Percentiles rank a stretch among this genome's conserved stretches.
These are phyloP conservation scores for Rhinoderma darwinii DNA, from an alignment of 2,113 vertebrate genomes.

Conservation along the genomic window DNA sequence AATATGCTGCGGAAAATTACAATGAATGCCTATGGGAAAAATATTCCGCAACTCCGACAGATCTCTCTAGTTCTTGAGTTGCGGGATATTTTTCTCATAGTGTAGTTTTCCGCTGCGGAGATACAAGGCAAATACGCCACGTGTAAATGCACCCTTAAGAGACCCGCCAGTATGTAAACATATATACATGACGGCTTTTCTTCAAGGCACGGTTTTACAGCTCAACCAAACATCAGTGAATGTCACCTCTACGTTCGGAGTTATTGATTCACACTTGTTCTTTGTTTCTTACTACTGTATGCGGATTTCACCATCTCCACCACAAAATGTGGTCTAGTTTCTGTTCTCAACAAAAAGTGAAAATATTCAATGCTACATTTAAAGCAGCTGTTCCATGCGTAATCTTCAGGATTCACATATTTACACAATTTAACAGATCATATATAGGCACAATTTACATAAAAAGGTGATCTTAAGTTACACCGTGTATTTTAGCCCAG, in stretches of 20 bases:
- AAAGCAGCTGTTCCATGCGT: neutral
- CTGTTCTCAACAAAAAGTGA: neutral
- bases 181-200: neutral
- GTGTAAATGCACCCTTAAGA: too few species aligned
- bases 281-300: neutral
- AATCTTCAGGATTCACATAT: neutral
- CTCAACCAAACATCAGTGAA: neutral
- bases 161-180: neutral
- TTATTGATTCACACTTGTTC: neutral
- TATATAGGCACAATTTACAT: too few species aligned
- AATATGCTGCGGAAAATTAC: too few species aligned
- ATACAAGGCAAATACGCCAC: too few species aligned
- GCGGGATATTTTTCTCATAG: too few species aligned
- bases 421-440: too few species aligned
- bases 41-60: too few species aligned
- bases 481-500: too few species aligned
- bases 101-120: too few species aligned
- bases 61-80: too few species aligned
- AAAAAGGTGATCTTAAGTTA: too few species aligned
- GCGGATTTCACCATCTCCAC: neutral
- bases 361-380: neutral
- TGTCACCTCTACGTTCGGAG: neutral
- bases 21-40: too few species aligned
- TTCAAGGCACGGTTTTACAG: neutral
- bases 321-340: conserved; percentile 26